A percentile compares a stretch with the other conserved stretches of the same genome.
phyloP scores from a whole-genome alignment of 2,797 vertebrate genomes.

The Alcedo atthis region DNA sequence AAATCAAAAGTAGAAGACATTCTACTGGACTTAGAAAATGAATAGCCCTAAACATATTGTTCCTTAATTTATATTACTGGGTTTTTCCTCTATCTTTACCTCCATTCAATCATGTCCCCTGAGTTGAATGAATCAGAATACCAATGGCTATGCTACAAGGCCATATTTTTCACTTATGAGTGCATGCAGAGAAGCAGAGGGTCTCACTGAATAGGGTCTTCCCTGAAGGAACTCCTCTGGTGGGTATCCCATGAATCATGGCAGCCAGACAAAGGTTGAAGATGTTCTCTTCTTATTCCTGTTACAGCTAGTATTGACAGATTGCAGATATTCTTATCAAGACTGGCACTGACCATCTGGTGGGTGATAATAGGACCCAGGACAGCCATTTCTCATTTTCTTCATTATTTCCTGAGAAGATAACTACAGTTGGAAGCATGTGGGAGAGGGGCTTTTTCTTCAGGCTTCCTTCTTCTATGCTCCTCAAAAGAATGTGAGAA shows the following conservation, averaged over 20 bases:
- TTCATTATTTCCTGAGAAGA: not conserved
- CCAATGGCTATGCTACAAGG: not conserved
- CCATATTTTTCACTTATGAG: not conserved
- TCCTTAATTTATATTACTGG: not conserved
- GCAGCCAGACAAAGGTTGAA: not conserved
- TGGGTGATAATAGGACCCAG: not conserved
- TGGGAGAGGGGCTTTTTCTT: not conserved
- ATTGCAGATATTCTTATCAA: not conserved
- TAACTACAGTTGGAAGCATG: not conserved
- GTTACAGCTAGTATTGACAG: not conserved
- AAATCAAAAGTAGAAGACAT: not conserved
- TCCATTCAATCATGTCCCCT: not conserved
- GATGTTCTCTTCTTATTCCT: not conserved
- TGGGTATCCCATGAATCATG: rapidly evolving
- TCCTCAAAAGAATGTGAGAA: not conserved
- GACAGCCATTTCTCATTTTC: not conserved
- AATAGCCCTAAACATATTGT: not conserved
- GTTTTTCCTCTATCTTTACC: not conserved
- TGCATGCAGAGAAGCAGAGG: not conserved
- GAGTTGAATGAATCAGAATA: not conserved
- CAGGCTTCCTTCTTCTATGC: not conserved
- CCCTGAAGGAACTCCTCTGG: not conserved
- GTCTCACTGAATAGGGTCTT: not conserved
- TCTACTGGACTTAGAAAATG: not conserved
- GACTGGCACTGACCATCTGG: not conserved